Evolutionary conservation across 1,140 invertebrate genomes (phyloP).

Genomic region (Drosophila nannoptera): DNA sequence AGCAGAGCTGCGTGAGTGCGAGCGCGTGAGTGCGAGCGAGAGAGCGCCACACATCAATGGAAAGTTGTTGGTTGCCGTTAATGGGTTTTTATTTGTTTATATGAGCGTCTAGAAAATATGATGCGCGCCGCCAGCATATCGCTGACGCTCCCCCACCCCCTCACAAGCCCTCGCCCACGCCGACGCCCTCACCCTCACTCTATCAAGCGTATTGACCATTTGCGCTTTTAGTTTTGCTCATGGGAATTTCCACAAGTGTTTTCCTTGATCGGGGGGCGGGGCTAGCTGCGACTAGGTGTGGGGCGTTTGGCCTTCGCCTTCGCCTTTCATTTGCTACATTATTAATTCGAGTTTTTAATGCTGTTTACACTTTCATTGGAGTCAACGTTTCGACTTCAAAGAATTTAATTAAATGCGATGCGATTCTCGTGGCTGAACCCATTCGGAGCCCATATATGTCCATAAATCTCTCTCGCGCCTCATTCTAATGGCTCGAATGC

Average conservation of each 20-base stretch:
- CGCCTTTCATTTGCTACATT: conserved; percentile 2
- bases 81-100: conserved; percentile 77
- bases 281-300: too few species aligned
- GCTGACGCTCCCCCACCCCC: conserved; percentile 36
- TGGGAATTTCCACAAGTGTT: conserved; percentile 72
- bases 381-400: background rate
- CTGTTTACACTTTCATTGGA: conserved; percentile 11
- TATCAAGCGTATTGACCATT: conserved; percentile 23
- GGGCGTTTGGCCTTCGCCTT: conserved; percentile 6
- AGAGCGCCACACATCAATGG: conserved; percentile 52
- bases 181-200: too few species aligned
- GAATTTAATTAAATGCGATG: too few species aligned
- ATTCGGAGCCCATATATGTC: too few species aligned
- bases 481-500: background rate
- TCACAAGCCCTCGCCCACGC: background rate
- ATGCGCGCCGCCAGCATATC: conserved; percentile 45
- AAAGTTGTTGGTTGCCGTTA: conserved; percentile 67
- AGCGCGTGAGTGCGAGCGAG: background rate
- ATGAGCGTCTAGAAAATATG: conserved; percentile 46
- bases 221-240: conserved; percentile 34
- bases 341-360: conserved; percentile 40
- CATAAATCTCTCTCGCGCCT: too few species aligned
- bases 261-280: conserved; percentile 34
- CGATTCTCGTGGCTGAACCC: too few species aligned
- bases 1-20: conserved; percentile 16